Conservation (phyloP, 2,888 invertebrate species). For the Meghimatium bilineatum region DNA sequence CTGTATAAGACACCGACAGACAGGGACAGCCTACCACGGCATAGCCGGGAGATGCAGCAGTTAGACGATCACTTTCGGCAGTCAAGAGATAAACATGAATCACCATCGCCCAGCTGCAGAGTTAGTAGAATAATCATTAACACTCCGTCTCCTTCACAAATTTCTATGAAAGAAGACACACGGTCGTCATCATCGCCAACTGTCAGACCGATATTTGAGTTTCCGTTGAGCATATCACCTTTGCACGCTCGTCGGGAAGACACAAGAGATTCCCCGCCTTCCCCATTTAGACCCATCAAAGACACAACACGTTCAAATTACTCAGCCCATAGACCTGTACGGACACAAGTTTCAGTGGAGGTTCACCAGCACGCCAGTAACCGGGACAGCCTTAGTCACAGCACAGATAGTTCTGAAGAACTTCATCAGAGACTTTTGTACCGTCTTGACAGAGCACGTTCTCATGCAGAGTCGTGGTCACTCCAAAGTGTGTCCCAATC, state of each 20-base stretch:
- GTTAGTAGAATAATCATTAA: not conserved
- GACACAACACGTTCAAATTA: slow-evolving; percentile 52
- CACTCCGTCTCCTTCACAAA: not conserved
- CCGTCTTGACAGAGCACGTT: slow-evolving; percentile 26
- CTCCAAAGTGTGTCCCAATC: not conserved
- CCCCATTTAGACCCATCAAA: slow-evolving; percentile 39
- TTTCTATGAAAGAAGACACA: not conserved
- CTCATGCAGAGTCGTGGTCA: not conserved
- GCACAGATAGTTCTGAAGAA: slow-evolving; percentile 31
- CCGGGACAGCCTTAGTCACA: slow-evolving; percentile 1
- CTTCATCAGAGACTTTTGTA: slow-evolving; percentile 49
- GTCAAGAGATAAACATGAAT: slow-evolving; percentile 15
- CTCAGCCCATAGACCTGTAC: slow-evolving; percentile 50
- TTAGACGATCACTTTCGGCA: slow-evolving; percentile 5
- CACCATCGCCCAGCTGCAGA: not conserved
- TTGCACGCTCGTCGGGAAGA: not conserved
- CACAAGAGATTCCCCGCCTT: slow-evolving; percentile 19
- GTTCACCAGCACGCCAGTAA: slow-evolving; percentile 54
- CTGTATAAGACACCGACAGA: not conserved
- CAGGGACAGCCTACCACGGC: not conserved
- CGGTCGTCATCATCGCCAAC: slow-evolving; percentile 18
- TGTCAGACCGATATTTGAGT: slow-evolving; percentile 26
- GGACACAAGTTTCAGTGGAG: slow-evolving; percentile 62
- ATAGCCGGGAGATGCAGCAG: not conserved
- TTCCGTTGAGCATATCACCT: not conserved